Evolutionary conservation across 1,140 invertebrate species (phyloP), one percentile per base, ranked within the genome.

Genomic region (Stenopsyche tienmushanensis): DNA sequence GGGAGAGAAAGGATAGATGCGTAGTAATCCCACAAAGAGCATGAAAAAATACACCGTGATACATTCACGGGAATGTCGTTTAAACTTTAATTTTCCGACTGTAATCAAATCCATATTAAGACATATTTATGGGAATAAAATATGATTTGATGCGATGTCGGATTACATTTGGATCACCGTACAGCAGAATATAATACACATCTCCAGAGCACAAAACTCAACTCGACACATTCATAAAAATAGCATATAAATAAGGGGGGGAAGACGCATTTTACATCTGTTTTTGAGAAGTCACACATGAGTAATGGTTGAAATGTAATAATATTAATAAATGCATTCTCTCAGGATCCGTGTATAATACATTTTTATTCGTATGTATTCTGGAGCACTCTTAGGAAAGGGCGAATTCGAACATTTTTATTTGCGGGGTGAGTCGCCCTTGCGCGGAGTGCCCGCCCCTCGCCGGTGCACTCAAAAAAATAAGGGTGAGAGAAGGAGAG

Each of bases 321-420:
- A 47, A 47, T 47, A 47, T 7, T 47, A 47, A 47, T 20, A 47
- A 20, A 47, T 18, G 44, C 44, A 47, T 47, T 18, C 18, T 8
- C 17, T 20, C 29, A n/a, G n/a, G n/a, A n/a, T n/a, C n/a, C n/a
- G n/a, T n/a, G n/a, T n/a, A n/a, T n/a, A n/a, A n/a, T n/a, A 5
- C 29, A 34, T 34, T 34, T 34, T 34, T 34, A 34, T 34, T 34
- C 17, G 17, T 20, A 5, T 20, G 44, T 47, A 47, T 47, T 49
- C 41, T 41, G 9, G 57, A 63, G 60, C 49, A 53, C 45, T 34
- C 21, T 53, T 34, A 17, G 52, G 20, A 47, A 50, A 21, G 58
- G 60, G 52, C 29, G 58, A 60, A 66, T 62, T 62, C 24, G 50
- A 62, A 66, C 65, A 62, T 62, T 66, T 66, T 66, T 62, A 66